Conservation (phyloP, 1,140 invertebrate genomes). For the Caenorhabditis tropicalis region DNA sequence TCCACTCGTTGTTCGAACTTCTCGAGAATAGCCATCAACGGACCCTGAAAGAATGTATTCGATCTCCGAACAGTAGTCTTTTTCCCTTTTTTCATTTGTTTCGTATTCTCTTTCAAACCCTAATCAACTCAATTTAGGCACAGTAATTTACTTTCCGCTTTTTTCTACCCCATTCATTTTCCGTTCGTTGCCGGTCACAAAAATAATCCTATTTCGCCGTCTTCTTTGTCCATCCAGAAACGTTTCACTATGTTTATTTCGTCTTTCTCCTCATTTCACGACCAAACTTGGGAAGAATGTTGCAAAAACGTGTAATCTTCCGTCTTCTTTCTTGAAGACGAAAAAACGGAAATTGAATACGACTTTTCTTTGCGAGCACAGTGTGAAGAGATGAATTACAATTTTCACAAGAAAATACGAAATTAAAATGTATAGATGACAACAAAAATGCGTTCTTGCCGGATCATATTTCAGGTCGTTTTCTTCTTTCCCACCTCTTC, state of each 20-base stretch:
- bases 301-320: background rate
- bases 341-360: constrained; percentile 22
- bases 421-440: constrained; percentile 22
- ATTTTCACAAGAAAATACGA: constrained; percentile 16
- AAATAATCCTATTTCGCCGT: constrained; percentile 6
- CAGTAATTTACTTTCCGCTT: background rate
- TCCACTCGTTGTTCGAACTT: constrained; percentile 60
- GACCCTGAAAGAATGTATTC: constrained; percentile 49
- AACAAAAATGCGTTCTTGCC: background rate
- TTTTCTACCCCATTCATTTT: background rate
- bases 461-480: constrained; percentile 30
- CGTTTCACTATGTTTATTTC: background rate
- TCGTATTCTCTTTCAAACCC: background rate
- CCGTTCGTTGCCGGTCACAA: background rate
- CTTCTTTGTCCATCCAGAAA: background rate
- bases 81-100: background rate
- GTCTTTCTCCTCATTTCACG: background rate
- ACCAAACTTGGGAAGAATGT: background rate
- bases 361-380: background rate
- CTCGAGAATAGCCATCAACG: constrained; percentile 56
- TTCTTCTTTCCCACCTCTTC: constrained; percentile 21
- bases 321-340: background rate
- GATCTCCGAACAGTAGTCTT: background rate
- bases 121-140: background rate
- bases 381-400: constrained; percentile 23